A percentile compares a stretch with the other conserved stretches of the same genome.
Conservation (phyloP, 2,888 invertebrate genomes). For the Ophion ellenae region DNA sequence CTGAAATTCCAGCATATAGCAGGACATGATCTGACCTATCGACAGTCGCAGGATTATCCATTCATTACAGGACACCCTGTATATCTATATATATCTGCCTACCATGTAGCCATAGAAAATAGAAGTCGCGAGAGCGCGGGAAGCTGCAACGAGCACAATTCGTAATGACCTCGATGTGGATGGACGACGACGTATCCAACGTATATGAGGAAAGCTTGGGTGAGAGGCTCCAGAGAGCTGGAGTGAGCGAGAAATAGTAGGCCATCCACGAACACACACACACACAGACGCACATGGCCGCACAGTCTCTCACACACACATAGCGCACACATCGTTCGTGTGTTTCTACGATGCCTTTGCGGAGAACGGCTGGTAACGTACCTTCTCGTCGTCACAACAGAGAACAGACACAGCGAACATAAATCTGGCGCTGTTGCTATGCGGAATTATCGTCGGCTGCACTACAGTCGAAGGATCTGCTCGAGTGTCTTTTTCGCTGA, state of each 20-base stretch:
- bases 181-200: slow-evolving; percentile 73
- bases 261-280: slow-evolving; percentile 75
- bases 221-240: slow-evolving; percentile 78
- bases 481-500: slow-evolving; percentile 1
- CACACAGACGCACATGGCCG: not conserved
- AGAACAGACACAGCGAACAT: slow-evolving; percentile 38
- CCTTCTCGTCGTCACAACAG: slow-evolving; percentile 35
- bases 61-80: too few relatives aligned
- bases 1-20: not conserved
- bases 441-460: slow-evolving; percentile 44
- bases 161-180: slow-evolving; percentile 82
- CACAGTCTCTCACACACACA: slow-evolving; percentile 21
- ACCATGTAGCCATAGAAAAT: slow-evolving; percentile 22
- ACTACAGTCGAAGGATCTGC: not conserved
- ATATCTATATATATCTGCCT: not conserved
- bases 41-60: too few relatives aligned
- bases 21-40: too few relatives aligned
- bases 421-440: slow-evolving; percentile 58
- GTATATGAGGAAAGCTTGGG: slow-evolving; percentile 70
- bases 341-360: slow-evolving; percentile 14
- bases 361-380: slow-evolving; percentile 35
- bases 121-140: slow-evolving; percentile 56
- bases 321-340: slow-evolving; percentile 23
- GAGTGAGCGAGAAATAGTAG: slow-evolving; percentile 79
- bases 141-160: slow-evolving; percentile 71